Evolutionary conservation across 2,888 invertebrate species (phyloP).

Genomic region (Leucophenga montana): DNA sequence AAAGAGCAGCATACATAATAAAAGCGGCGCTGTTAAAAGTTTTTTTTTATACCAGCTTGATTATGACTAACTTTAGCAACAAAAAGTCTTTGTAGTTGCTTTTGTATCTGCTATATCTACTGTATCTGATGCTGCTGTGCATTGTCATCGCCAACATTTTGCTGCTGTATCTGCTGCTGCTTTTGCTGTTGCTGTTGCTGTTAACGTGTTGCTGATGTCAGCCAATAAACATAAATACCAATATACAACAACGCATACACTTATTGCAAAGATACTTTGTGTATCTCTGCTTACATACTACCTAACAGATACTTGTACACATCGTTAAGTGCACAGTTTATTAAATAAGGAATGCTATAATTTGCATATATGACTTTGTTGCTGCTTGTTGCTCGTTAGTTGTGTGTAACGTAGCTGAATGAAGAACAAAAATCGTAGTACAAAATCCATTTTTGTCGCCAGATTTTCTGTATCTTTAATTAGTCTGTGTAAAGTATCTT

Average conservation of each 20-base stretch:
- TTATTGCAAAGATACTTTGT: too few relatives aligned
- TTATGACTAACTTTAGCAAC: background rate
- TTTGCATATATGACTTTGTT: too few relatives aligned
- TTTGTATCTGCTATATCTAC: background rate
- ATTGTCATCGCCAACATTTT: constrained; percentile 15
- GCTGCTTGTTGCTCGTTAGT: too few relatives aligned
- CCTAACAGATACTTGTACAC: too few relatives aligned
- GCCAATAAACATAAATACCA: constrained; percentile 62
- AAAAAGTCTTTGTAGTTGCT: background rate
- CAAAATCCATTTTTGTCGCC: too few relatives aligned
- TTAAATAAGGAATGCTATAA: constrained; percentile 25
- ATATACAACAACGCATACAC: background rate
- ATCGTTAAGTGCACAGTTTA: constrained; percentile 61
- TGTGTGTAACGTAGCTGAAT: too few relatives aligned
- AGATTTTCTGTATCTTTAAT: too few relatives aligned
- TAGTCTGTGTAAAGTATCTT: too few relatives aligned
- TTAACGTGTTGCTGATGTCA: constrained; percentile 45
- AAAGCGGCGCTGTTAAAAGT: constrained; percentile 35
- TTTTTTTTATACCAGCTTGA: constrained; percentile 5
- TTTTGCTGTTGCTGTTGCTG: constrained; percentile 24
- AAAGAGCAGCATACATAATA: constrained; percentile 45
- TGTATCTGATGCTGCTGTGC: background rate
- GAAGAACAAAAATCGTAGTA: too few relatives aligned
- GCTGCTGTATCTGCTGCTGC: background rate
- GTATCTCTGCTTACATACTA: too few relatives aligned